A percentile compares a stretch with the other conserved stretches of the same genome.
These are phyloP conservation scores for Illadopsis cleaveri DNA, from an alignment of 2,113 vertebrate genomes.

Conservation along the genomic window DNA sequence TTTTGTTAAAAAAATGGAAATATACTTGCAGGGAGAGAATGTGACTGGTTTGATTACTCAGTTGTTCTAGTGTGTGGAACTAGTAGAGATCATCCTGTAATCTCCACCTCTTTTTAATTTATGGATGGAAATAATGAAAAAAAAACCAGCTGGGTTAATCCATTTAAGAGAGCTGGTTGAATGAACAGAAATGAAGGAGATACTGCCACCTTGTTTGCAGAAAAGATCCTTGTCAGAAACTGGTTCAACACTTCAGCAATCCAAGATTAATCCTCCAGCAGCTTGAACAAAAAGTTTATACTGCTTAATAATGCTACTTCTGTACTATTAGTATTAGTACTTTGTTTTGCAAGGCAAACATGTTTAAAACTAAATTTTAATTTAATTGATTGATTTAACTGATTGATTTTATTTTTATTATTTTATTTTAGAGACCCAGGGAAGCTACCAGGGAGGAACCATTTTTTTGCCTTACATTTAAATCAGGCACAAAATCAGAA, in stretches of 20 bases:
- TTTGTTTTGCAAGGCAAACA: neutral
- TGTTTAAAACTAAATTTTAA: neutral
- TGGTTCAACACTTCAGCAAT: neutral
- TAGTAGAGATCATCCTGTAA: neutral
- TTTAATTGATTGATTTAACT: too few relatives aligned
- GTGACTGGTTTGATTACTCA: neutral
- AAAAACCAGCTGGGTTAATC: neutral
- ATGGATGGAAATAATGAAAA: neutral
- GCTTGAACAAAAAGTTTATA: neutral
- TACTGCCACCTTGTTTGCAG: neutral
- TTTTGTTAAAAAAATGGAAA: neutral
- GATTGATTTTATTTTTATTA: neutral
- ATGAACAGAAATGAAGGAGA: neutral
- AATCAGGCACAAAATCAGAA: neutral
- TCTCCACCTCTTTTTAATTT: neutral
- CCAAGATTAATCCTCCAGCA: neutral
- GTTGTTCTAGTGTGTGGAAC: neutral
- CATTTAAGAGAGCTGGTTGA: neutral
- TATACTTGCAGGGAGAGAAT: neutral
- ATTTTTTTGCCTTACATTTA: neutral
- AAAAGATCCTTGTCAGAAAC: neutral
- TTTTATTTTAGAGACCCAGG: neutral
- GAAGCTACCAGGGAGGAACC: neutral
- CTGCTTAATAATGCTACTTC: neutral
- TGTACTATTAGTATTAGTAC: neutral